Base-by-base conservation (phyloP, 2,888 invertebrate genomes). In the Saturnia pavonia region DNA sequence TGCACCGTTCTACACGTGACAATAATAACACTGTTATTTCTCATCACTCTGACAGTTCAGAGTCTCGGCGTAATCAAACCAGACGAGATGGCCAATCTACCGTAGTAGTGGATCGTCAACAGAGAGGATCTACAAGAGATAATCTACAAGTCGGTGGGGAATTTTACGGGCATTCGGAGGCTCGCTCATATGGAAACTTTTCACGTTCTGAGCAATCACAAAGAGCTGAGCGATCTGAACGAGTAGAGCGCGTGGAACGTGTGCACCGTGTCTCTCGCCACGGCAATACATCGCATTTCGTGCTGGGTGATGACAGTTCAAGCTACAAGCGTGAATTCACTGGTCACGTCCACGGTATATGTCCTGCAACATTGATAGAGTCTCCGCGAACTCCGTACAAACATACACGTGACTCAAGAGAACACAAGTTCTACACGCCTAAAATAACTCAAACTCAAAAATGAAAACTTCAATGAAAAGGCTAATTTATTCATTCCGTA, bases 351-450 rank as follows among this genome's bases (percentile, higher is more conserved):
- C 96, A 96, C 76, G 97, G 97, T 69, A 96, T 97, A 1, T 98
- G 98, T 87, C 97, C 97, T 0, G 97, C 97, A 51, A 95, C 97
- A 48, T 92, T 97, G 75, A 95, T 97, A 70, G 96, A 97, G 82
- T 94, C 96, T 57, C 96, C 96, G 71, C 95, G 95, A 75, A 96
- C 97, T 71, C 97, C 97, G 25, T 98, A 96, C 89, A 97, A 97
- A 88, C 97, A 97, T 82, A 97, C 97, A 42, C 95, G 97, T 75
- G 97, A 98, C 86, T 97, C 97, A 16, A 96, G 96, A 78, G 96
- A 97, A 83, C 97, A 98, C 88, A 97, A 97, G 86, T 97, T 97
- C 87, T 98, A 97, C 86, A 95, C 97, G 85, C 95, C 96, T 2
- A 95, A 96, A 85, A 94, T 95, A 73, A 94, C 94, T 57, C 94